phyloP scores from a whole-genome alignment of 2,797 vertebrate genomes.

The Labeo calbasu region DNA sequence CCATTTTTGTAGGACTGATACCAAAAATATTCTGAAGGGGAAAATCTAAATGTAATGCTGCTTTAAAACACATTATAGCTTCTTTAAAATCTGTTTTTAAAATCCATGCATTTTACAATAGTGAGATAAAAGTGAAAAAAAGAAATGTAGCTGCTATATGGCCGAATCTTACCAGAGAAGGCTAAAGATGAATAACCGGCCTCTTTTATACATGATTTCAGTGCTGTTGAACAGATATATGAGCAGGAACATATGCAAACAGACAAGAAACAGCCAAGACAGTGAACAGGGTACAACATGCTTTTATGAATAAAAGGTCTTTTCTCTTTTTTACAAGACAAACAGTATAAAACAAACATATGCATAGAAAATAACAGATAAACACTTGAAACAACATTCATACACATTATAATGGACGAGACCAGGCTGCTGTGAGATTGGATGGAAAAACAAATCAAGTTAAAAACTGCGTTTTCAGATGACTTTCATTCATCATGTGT shows the following conservation, averaged over 20 bases:
- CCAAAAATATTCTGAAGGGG: neutral
- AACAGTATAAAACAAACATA: constrained; percentile 81
- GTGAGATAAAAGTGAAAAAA: neutral
- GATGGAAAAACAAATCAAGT: constrained; percentile 42
- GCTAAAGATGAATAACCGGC: neutral
- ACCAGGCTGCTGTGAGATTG: constrained; percentile 61
- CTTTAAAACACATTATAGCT: neutral
- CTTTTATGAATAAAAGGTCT: constrained; percentile 80
- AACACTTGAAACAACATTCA: constrained; percentile 43
- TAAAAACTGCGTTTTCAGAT: constrained; percentile 1
- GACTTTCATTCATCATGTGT: neutral
- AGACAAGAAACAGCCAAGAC: constrained; percentile 42
- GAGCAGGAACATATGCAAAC: neutral
- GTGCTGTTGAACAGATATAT: neutral
- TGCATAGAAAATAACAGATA: constrained; percentile 72
- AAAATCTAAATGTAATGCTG: neutral
- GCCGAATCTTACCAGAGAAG: neutral
- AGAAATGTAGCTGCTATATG: neutral
- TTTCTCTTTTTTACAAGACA: constrained; percentile 72
- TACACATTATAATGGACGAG: constrained; percentile 57
- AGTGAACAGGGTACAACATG: constrained; percentile 77
- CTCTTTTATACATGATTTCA: neutral
- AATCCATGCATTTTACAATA: neutral
- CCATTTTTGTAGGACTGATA: neutral
- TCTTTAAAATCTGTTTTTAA: neutral